Conservation (phyloP, 2,888 invertebrate species). For the Pristionchus arcanus region DNA sequence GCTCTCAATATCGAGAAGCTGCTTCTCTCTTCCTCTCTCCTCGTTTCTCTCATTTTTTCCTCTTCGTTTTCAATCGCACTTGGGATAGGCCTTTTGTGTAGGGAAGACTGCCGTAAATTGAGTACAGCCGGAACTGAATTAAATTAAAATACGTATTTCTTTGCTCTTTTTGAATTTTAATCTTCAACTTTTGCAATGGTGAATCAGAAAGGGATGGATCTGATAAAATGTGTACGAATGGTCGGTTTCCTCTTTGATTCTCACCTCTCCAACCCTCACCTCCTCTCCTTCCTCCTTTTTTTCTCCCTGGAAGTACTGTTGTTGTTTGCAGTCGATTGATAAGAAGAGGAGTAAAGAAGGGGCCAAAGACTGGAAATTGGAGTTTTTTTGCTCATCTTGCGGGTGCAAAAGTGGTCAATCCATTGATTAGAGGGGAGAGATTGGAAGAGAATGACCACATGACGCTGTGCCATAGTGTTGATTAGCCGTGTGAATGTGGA, state of each 20-base stretch:
- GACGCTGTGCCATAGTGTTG: constrained; percentile 17
- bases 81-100: constrained; percentile 1
- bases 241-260: constrained; percentile 9
- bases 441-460: not conserved
- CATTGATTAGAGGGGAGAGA: constrained; percentile 8
- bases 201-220: not conserved
- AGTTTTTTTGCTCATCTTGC: constrained; percentile 19
- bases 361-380: not conserved
- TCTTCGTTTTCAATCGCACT: not conserved
- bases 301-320: constrained; percentile 34
- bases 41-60: not conserved
- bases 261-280: not conserved
- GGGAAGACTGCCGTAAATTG: not conserved
- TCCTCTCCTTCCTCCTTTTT: not conserved
- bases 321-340: constrained; percentile 36
- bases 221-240: constrained; percentile 20
- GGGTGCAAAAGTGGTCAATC: not conserved
- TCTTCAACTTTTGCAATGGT: not conserved
- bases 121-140: not conserved
- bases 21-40: not conserved
- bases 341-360: constrained; percentile 37
- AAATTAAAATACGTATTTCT: not conserved
- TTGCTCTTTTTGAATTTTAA: not conserved
- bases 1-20: constrained; percentile 27
- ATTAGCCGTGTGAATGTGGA: constrained; percentile 33